A percentile compares a stretch with the other conserved stretches of the same genome.
Evolutionary conservation across 2,888 invertebrate genomes (phyloP).

Genomic region (Malachius bipustulatus): DNA sequence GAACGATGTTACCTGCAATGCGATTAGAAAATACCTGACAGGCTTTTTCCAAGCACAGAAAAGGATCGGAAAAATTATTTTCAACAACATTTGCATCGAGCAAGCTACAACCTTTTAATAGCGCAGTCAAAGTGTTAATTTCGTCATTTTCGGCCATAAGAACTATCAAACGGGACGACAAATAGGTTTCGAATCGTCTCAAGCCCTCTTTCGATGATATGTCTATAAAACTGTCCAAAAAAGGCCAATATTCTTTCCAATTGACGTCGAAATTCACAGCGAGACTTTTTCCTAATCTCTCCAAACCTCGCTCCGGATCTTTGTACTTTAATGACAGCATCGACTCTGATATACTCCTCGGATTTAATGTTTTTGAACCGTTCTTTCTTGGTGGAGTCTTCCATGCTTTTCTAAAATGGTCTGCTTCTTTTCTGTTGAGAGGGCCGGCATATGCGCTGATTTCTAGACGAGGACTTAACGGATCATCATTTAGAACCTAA

Average conservation of each 20-base stretch:
- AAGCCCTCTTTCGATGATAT: conserved; percentile 64
- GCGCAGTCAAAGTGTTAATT: neutral
- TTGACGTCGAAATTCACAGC: conserved; percentile 60
- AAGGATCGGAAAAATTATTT: conserved; percentile 26
- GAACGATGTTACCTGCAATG: conserved; percentile 50
- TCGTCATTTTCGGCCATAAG: neutral
- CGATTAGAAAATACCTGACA: conserved; percentile 58
- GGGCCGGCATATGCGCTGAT: conserved; percentile 86
- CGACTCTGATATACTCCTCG: conserved; percentile 9
- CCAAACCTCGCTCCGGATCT: conserved; percentile 81
- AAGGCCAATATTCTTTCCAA: conserved; percentile 93
- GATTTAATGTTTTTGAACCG: conserved; percentile 10
- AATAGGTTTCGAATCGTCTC: conserved; percentile 57
- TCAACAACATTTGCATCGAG: conserved; percentile 12
- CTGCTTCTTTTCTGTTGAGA: conserved; percentile 65
- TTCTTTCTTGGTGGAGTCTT: conserved; percentile 62
- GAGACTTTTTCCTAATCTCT: conserved; percentile 63
- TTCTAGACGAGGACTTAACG: conserved; percentile 57
- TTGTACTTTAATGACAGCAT: conserved; percentile 29
- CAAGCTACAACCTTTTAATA: conserved; percentile 37
- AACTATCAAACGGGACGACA: conserved; percentile 35
- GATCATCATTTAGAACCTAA: conserved; percentile 53
- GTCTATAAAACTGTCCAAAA: conserved; percentile 71
- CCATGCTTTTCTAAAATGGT: conserved; percentile 64
- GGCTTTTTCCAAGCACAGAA: conserved; percentile 47